phyloP scores from a whole-genome alignment of 2,888 invertebrate species.

The Ophioninae sp. region DNA sequence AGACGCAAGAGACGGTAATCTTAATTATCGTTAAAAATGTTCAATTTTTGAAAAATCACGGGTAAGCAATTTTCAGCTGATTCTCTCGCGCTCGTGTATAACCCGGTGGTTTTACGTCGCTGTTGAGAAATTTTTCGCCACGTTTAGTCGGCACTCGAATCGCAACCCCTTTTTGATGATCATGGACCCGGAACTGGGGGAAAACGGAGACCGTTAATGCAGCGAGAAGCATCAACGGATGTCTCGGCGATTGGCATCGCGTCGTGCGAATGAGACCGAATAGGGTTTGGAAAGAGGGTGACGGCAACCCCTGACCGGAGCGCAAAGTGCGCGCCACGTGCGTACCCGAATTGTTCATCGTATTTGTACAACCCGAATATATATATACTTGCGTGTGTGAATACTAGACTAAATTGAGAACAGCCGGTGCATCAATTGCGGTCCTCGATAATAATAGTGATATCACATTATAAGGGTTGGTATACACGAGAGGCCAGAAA shows the following conservation, averaged over 20 bases:
- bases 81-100: not conserved
- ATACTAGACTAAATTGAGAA: conserved; percentile 24
- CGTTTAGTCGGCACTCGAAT: conserved; percentile 58
- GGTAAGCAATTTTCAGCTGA: too few relatives aligned
- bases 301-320: conserved; percentile 48
- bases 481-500: conserved; percentile 23
- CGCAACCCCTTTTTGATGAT: conserved; percentile 48
- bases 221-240: conserved; percentile 33
- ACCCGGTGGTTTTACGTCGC: conserved; percentile 15
- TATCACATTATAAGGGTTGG: conserved; percentile 33
- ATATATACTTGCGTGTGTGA: not conserved
- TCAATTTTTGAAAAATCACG: too few relatives aligned
- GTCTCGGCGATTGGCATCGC: conserved; percentile 31
- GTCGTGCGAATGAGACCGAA: conserved; percentile 44
- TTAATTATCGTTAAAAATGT: too few relatives aligned
- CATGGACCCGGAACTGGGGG: conserved; percentile 5
- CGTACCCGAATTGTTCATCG: conserved; percentile 43
- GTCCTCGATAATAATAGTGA: conserved; percentile 56
- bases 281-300: conserved; percentile 40
- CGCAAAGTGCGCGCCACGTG: conserved; percentile 58
- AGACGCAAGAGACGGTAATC: too few relatives aligned
- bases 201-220: conserved; percentile 45
- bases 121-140: conserved; percentile 54
- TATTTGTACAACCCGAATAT: conserved; percentile 9
- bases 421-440: conserved; percentile 56